Percentiles rank a stretch among this genome's conserved stretches.
Conservation (phyloP, 2,797 vertebrate genomes). For the Argyrosomus regius region DNA sequence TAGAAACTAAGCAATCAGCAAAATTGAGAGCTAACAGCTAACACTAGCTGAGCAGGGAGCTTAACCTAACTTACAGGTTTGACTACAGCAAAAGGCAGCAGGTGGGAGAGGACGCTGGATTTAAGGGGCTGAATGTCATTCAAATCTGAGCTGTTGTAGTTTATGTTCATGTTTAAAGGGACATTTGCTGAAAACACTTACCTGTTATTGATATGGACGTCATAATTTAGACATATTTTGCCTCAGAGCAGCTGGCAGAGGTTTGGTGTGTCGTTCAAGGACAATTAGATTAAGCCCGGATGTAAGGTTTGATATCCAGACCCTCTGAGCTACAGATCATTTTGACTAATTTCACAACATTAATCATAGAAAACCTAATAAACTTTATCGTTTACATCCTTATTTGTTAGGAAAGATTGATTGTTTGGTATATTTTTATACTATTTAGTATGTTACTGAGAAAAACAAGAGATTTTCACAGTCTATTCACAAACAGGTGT, state of each 20-base stretch:
- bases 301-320: too few relatives aligned
- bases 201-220: too few relatives aligned
- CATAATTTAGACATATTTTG: background rate
- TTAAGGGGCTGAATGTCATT: background rate
- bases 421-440: too few relatives aligned
- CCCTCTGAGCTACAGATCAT: background rate
- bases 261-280: background rate
- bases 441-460: too few relatives aligned
- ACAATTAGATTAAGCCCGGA: too few relatives aligned
- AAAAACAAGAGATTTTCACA: too few relatives aligned
- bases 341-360: background rate
- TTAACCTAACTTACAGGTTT: background rate
- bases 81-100: background rate
- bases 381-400: too few relatives aligned
- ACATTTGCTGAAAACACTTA: background rate
- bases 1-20: constrained; percentile 29
- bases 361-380: background rate
- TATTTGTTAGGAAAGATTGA: too few relatives aligned
- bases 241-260: background rate
- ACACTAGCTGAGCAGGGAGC: background rate
- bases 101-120: background rate
- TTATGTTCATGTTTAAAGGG: background rate
- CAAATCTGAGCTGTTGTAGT: background rate
- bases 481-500: too few relatives aligned
- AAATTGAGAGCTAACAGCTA: constrained; percentile 18